A percentile compares a stretch with the other conserved stretches of the same genome.
These are phyloP conservation scores for Cryptosula pallasiana DNA, from an alignment of 2,888 invertebrate genomes.

Conservation along the genomic window DNA sequence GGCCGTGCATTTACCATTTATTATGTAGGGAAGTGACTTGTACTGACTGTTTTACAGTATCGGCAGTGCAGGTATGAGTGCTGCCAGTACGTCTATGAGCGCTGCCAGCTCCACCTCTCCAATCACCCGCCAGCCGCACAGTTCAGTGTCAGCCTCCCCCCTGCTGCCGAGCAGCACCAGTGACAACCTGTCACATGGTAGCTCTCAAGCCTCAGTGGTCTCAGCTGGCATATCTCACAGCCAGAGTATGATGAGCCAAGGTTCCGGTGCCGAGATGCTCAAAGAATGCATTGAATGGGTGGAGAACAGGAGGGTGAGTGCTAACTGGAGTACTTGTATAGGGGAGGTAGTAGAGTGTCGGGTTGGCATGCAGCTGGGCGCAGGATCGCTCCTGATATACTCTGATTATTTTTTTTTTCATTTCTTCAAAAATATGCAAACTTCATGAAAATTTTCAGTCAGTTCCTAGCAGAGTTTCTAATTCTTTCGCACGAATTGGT, in stretches of 20 bases:
- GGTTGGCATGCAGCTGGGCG: too few relatives aligned
- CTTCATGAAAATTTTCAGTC: too few relatives aligned
- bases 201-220: not conserved
- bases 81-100: not conserved
- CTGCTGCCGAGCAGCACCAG: not conserved
- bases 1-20: too few relatives aligned
- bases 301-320: constrained; percentile 67
- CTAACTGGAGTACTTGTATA: too few relatives aligned
- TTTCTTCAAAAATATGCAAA: too few relatives aligned
- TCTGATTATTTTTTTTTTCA: too few relatives aligned
- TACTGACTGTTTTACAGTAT: too few relatives aligned
- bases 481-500: too few relatives aligned
- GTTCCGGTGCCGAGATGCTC: constrained; percentile 55
- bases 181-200: not conserved
- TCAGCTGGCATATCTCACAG: not conserved
- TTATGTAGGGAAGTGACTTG: too few relatives aligned
- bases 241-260: not conserved
- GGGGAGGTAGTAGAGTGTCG: too few relatives aligned
- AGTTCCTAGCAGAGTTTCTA: too few relatives aligned
- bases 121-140: not conserved
- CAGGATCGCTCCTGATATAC: too few relatives aligned
- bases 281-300: constrained; percentile 92
- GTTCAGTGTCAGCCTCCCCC: not conserved
- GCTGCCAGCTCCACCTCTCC: not conserved
- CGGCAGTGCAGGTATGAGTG: not conserved